Evolutionary conservation across 2,888 invertebrate species (phyloP).

Genomic region (Argyresthia goedartella): DNA sequence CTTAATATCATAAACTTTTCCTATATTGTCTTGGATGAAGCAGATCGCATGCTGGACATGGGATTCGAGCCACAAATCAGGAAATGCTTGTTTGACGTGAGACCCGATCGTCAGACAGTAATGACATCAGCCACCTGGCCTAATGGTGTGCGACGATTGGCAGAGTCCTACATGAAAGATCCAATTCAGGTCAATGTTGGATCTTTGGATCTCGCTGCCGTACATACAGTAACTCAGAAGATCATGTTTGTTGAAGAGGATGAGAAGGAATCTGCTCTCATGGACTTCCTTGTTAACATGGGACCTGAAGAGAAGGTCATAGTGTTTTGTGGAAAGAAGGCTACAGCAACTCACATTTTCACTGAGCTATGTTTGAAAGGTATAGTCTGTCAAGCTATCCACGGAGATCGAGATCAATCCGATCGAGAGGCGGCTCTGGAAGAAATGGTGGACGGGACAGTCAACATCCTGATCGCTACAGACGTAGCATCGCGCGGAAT

Average conservation of each 20-base stretch:
- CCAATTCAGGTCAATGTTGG: conserved; percentile 94
- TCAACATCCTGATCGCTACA: conserved; percentile 90
- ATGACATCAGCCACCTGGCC: conserved; percentile 99
- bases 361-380: conserved; percentile 81
- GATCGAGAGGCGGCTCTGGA: conserved; percentile 86
- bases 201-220: conserved; percentile 88
- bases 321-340: conserved; percentile 91
- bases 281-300: conserved; percentile 80
- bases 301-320: conserved; percentile 84
- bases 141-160: conserved; percentile 84
- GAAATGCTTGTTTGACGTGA: conserved; percentile 81
- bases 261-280: conserved; percentile 75
- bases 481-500: conserved; percentile 96
- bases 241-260: conserved; percentile 81
- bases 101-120: conserved; percentile 93
- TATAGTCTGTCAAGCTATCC: conserved; percentile 83
- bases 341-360: conserved; percentile 84
- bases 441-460: conserved; percentile 84
- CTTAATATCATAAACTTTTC: conserved; percentile 85
- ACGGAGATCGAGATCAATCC: conserved; percentile 87
- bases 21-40: conserved; percentile 93
- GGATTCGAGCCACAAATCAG: conserved; percentile 92
- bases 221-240: conserved; percentile 87
- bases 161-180: conserved; percentile 88
- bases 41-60: conserved; percentile 90